phyloP scores from a whole-genome alignment of 2,797 vertebrate species.

The Sebastes trivittatus region DNA sequence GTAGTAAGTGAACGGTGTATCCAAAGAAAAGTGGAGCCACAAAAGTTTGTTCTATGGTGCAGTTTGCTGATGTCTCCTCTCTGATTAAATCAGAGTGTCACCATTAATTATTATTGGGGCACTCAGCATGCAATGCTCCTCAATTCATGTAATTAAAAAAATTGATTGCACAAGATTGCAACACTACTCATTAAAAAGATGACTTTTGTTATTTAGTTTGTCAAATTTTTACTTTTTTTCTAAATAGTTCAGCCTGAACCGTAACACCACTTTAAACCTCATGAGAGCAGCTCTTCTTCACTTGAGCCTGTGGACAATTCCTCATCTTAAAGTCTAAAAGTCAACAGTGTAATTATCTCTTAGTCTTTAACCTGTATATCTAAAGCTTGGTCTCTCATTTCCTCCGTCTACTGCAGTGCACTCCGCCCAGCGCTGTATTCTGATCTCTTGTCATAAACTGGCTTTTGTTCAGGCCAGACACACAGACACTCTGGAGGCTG shows the following conservation, averaged over 20 bases:
- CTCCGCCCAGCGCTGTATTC: background rate
- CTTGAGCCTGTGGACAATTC: background rate
- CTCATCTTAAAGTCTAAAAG: slow-evolving; percentile 17
- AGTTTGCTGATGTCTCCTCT: background rate
- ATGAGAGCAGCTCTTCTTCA: background rate
- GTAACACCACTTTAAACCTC: background rate
- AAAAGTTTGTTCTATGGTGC: background rate
- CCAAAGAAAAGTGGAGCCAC: background rate
- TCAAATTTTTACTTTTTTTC: background rate
- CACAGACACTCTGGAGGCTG: slow-evolving; percentile 39
- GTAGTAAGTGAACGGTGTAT: too few species aligned
- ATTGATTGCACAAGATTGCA: background rate
- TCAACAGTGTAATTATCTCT: slow-evolving; percentile 24
- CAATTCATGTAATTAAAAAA: background rate
- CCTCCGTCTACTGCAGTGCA: slow-evolving; percentile 14
- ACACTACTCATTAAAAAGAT: background rate
- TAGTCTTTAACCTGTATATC: slow-evolving; percentile 36
- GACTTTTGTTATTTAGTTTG: background rate
- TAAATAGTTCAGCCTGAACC: too few species aligned
- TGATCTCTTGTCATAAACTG: slow-evolving; percentile 40
- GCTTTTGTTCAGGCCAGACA: slow-evolving; percentile 41
- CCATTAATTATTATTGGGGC: background rate
- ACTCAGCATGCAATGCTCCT: background rate
- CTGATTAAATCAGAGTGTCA: background rate
- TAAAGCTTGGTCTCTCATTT: slow-evolving; percentile 36